phyloP scores from a whole-genome alignment of 2,888 invertebrate species.

The Aleiodes testaceus region DNA sequence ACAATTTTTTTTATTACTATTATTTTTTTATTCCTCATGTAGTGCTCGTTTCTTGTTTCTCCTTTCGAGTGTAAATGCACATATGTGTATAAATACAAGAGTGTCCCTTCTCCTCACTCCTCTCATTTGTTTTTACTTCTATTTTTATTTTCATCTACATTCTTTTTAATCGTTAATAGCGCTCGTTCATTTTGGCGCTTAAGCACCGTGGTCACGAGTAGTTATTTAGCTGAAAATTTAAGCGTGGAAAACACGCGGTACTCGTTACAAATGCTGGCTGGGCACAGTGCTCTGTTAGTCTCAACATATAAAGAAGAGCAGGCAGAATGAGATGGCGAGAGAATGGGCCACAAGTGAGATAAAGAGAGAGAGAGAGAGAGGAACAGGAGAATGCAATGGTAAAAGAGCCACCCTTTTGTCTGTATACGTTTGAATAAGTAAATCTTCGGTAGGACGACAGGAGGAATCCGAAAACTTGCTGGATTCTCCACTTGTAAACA shows the following conservation, averaged over 20 bases:
- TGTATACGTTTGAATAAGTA: constrained; percentile 45
- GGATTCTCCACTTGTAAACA: constrained; percentile 41
- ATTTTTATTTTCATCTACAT: constrained; percentile 51
- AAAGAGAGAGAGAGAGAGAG: background rate
- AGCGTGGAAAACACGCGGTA: constrained; percentile 58
- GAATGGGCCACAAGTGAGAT: background rate
- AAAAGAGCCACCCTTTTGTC: constrained; percentile 33
- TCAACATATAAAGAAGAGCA: constrained; percentile 23
- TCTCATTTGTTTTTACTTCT: constrained; percentile 52
- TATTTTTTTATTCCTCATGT: constrained; percentile 24
- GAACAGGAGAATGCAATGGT: constrained; percentile 24
- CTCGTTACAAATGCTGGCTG: constrained; percentile 46
- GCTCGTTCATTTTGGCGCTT: constrained; percentile 70
- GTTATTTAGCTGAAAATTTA: constrained; percentile 69
- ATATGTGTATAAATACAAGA: constrained; percentile 44
- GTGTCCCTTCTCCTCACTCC: constrained; percentile 60
- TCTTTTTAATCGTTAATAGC: constrained; percentile 71
- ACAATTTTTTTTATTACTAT: no score
- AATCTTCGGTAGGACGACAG: constrained; percentile 45
- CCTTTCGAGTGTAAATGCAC: constrained; percentile 50
- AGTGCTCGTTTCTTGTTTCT: constrained; percentile 46
- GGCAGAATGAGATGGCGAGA: constrained; percentile 14
- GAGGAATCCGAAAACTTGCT: constrained; percentile 44
- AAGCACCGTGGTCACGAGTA: constrained; percentile 66
- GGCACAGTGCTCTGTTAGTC: constrained; percentile 9